phyloP scores from a whole-genome alignment of 1,140 invertebrate genomes.

The Bombus sibiricus region DNA sequence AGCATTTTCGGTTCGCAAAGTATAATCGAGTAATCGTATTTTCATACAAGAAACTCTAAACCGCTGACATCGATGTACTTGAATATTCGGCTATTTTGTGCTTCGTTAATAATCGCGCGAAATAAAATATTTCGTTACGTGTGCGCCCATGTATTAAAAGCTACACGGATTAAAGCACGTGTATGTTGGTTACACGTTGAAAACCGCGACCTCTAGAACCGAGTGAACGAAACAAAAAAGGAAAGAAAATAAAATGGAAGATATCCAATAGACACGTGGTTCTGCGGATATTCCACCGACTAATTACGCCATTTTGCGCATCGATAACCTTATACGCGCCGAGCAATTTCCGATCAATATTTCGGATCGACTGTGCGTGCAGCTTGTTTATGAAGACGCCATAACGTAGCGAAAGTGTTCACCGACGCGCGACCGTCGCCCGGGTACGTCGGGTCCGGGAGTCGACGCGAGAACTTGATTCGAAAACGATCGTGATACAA shows the following conservation, averaged over 20 bases:
- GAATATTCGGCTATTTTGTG: no score
- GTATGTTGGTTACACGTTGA: background rate
- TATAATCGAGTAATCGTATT: no score
- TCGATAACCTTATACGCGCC: background rate
- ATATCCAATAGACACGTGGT: slow-evolving; percentile 19
- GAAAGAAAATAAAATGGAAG: background rate
- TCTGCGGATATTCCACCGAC: slow-evolving; percentile 22
- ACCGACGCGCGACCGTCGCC: background rate
- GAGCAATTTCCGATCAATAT: background rate
- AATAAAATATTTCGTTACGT: no score
- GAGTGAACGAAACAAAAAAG: background rate
- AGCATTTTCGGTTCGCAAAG: no score
- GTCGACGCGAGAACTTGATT: no score
- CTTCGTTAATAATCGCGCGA: no score
- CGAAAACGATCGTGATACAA: background rate
- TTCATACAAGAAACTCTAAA: no score
- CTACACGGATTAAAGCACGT: no score
- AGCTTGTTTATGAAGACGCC: background rate
- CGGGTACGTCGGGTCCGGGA: background rate
- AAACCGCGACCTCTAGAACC: background rate
- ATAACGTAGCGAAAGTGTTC: background rate
- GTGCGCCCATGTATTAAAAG: background rate
- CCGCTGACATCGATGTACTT: no score
- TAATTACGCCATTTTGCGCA: background rate
- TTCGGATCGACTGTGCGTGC: no score